Evolutionary conservation across 2,797 vertebrate species (phyloP).

Genomic region (Coregonus sp.): DNA sequence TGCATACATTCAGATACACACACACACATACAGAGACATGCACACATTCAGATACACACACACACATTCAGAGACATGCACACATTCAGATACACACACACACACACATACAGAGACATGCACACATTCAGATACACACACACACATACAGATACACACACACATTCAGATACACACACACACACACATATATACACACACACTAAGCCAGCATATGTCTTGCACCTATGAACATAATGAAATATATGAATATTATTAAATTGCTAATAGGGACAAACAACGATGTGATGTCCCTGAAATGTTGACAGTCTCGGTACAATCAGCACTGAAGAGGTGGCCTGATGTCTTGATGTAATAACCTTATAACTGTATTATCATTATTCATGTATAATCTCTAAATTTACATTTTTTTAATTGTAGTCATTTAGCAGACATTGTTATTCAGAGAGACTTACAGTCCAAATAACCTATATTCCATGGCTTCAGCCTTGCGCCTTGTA

Average conservation of each 20-base stretch:
- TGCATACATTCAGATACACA: too few relatives aligned
- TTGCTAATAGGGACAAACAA: slow-evolving; percentile 24
- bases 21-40: too few relatives aligned
- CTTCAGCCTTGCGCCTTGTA: background rate
- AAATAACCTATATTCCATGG: too few relatives aligned
- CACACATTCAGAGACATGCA: slow-evolving; percentile 13
- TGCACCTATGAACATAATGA: slow-evolving; percentile 32
- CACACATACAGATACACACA: too few relatives aligned
- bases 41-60: background rate
- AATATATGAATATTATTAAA: background rate
- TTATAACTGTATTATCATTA: background rate
- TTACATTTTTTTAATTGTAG: background rate
- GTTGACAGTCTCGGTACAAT: slow-evolving; percentile 39
- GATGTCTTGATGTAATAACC: background rate
- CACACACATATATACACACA: slow-evolving; percentile 39
- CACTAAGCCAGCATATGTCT: slow-evolving; percentile 4
- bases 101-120: too few relatives aligned
- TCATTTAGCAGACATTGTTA: background rate
- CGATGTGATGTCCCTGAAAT: slow-evolving; percentile 39
- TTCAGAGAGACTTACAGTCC: background rate
- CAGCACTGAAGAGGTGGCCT: slow-evolving; percentile 10
- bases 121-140: fast-evolving
- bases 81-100: too few relatives aligned
- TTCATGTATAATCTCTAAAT: background rate
- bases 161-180: too few relatives aligned